A percentile compares a stretch with the other conserved stretches of the same genome.
Evolutionary conservation across 2,888 invertebrate species (phyloP).

Genomic region (Platypus cylindrus): DNA sequence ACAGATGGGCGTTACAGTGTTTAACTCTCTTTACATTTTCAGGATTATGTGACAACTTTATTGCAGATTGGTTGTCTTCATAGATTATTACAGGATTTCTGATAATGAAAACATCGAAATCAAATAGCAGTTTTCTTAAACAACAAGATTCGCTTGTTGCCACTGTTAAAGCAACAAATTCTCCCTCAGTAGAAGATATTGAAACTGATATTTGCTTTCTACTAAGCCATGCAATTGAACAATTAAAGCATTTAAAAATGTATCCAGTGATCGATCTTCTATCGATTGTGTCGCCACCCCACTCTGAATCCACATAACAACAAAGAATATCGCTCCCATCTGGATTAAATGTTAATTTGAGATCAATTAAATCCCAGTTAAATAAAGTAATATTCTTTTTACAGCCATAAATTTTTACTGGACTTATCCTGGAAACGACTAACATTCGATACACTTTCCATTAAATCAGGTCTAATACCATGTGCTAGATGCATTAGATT

Average conservation of each 20-base stretch:
- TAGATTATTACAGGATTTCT: slow-evolving; percentile 5
- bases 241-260: slow-evolving; percentile 19
- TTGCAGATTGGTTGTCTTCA: slow-evolving; percentile 13
- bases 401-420: slow-evolving; percentile 9
- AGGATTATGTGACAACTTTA: slow-evolving; percentile 11
- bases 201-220: slow-evolving; percentile 19
- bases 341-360: slow-evolving; percentile 7
- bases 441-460: slow-evolving; percentile 6
- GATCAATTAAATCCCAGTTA: slow-evolving; percentile 11
- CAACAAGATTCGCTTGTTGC: slow-evolving; percentile 22
- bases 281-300: slow-evolving; percentile 10
- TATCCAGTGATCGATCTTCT: slow-evolving; percentile 18
- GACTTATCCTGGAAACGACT: no score
- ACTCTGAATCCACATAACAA: slow-evolving; percentile 13
- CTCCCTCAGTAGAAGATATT: slow-evolving; percentile 16
- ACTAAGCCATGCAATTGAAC: slow-evolving; percentile 21
- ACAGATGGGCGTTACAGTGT: no score
- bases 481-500: slow-evolving; percentile 14
- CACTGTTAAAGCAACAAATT: slow-evolving; percentile 22
- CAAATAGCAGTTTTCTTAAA: slow-evolving; percentile 16
- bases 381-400: slow-evolving; percentile 14
- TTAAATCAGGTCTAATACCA: slow-evolving; percentile 16
- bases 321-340: slow-evolving; percentile 5
- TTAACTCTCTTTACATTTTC: slow-evolving; percentile 12
- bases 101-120: slow-evolving; percentile 4